Evolutionary conservation across 2,797 vertebrate species (phyloP).

Genomic region (Gephyroberyx darwinii): DNA sequence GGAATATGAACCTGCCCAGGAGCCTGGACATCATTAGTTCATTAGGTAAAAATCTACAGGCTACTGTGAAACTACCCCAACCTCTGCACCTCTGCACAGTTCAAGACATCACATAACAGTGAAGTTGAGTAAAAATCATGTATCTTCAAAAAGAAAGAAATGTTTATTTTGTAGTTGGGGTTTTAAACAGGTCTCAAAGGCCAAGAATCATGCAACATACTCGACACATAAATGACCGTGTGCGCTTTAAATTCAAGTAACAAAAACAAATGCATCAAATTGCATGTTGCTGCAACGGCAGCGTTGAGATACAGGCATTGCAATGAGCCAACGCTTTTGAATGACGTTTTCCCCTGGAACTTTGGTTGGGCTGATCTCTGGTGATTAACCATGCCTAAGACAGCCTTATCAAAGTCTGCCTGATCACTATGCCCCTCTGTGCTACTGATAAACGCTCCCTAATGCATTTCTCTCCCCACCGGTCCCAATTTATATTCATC

Average conservation of each 20-base stretch:
- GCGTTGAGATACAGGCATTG: constrained; percentile 8
- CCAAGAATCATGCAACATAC: too few relatives aligned
- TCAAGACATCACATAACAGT: neutral
- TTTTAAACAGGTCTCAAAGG: too few relatives aligned
- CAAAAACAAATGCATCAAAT: neutral
- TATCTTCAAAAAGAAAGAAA: too few relatives aligned
- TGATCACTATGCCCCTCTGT: constrained; percentile 33
- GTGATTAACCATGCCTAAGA: neutral
- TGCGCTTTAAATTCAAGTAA: neutral
- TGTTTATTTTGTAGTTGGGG: too few relatives aligned
- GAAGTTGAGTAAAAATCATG: neutral
- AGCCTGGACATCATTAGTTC: constrained; percentile 1
- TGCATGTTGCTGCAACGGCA: neutral
- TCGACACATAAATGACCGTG: neutral
- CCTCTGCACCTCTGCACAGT: neutral
- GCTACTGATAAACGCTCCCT: constrained; percentile 57
- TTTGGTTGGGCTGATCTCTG: neutral
- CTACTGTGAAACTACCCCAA: too few relatives aligned
- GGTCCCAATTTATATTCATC: constrained; percentile 64
- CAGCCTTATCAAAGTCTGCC: constrained; percentile 14
- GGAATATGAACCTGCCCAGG: neutral
- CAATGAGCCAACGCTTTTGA: neutral
- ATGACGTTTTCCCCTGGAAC: neutral
- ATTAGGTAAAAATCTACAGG: neutral
- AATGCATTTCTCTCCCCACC: constrained; percentile 45